phyloP scores from a whole-genome alignment of 2,888 invertebrate species.

The Thymelicus sylvestris region DNA sequence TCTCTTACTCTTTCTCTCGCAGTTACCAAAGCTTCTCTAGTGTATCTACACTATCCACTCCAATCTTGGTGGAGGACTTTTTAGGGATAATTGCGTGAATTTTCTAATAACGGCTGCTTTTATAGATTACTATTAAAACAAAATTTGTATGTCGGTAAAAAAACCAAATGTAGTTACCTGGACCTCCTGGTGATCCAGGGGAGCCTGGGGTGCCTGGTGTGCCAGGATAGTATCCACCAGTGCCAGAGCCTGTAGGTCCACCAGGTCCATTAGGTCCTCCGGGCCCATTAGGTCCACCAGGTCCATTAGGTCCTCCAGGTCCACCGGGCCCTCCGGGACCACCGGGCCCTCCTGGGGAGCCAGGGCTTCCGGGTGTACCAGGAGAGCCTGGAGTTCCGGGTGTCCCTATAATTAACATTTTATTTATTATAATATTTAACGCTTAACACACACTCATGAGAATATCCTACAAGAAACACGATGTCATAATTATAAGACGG shows the following conservation, averaged over 20 bases:
- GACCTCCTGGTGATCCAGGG: constrained; percentile 41
- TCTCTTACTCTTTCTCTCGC: no score
- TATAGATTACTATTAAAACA: no score
- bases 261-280: constrained; percentile 50
- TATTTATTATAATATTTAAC: no score
- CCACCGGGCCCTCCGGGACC: constrained; percentile 54
- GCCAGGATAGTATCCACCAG: no score
- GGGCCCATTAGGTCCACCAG: constrained; percentile 44
- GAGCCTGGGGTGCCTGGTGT: constrained; percentile 51
- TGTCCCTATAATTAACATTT: constrained; percentile 6
- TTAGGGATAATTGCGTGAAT: background rate
- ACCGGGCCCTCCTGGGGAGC: constrained; percentile 3
- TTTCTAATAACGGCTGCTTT: no score
- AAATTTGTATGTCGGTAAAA: no score
- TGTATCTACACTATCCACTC: no score
- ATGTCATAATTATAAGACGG: no score
- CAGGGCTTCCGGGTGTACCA: background rate
- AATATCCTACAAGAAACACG: no score
- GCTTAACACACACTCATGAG: no score
- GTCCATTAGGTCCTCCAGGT: constrained; percentile 44
- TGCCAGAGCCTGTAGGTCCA: constrained; percentile 38
- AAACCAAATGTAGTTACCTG: no score
- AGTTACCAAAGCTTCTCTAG: no score
- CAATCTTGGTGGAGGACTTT: background rate
- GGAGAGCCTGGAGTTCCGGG: constrained; percentile 37